phyloP scores from a whole-genome alignment of 1,140 invertebrate species.

The Gryon sp. region DNA sequence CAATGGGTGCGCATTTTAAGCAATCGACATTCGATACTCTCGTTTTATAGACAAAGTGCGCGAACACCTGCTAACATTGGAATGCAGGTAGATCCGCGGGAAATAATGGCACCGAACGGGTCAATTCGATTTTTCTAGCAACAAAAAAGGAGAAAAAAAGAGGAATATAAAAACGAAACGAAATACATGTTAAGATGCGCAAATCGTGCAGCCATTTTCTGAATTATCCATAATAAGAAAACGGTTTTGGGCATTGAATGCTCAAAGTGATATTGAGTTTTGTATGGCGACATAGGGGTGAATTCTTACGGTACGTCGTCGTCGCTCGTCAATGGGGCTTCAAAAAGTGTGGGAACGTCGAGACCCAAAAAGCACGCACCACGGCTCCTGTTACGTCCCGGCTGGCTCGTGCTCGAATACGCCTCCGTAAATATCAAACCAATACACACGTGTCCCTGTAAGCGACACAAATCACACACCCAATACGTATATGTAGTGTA shows the following conservation, averaged over 20 bases:
- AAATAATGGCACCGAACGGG: constrained; percentile 48
- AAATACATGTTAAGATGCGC: constrained; percentile 21
- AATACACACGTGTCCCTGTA: not conserved
- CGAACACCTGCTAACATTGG: constrained; percentile 43
- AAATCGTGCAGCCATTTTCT: constrained; percentile 37
- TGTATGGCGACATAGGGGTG: constrained; percentile 66
- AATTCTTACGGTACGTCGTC: constrained; percentile 65
- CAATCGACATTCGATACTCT: constrained; percentile 52
- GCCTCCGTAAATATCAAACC: constrained; percentile 42
- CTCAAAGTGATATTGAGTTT: constrained; percentile 55
- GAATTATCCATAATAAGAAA: no score
- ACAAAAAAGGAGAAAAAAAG: constrained; percentile 10
- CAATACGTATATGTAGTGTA: no score
- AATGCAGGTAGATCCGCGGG: constrained; percentile 32
- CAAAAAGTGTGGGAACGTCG: constrained; percentile 69
- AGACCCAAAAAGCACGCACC: constrained; percentile 62
- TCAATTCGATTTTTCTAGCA: constrained; percentile 37
- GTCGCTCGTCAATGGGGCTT: constrained; percentile 63
- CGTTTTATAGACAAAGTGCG: constrained; percentile 20
- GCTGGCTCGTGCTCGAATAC: constrained; percentile 58
- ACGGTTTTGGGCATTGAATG: constrained; percentile 15
- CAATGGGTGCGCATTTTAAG: constrained; percentile 23
- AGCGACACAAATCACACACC: constrained; percentile 15
- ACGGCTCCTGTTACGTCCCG: constrained; percentile 63
- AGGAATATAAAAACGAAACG: constrained; percentile 2